Base-by-base conservation (phyloP, 1,140 invertebrate species). In the Meteorus sp. region DNA sequence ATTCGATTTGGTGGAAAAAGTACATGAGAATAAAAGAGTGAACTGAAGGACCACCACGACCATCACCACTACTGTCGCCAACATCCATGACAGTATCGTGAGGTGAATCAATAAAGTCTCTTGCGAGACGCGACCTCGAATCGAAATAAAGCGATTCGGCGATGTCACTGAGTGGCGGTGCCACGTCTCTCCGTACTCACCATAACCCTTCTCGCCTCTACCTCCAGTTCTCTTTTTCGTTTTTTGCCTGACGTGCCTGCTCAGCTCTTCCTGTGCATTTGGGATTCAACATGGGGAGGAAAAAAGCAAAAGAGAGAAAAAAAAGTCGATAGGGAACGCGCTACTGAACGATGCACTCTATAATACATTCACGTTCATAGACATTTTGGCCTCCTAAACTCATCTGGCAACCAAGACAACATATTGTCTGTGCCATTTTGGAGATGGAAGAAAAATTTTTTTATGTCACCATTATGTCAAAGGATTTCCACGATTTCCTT, bases 81-180 rank as follows among this genome's bases (percentile, higher is more conserved):
- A n/a, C n/a, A n/a, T n/a, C n/a, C n/a, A n/a, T n/a, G n/a, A 52
- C 22, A 48, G 51, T 63, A 37, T 56, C 62, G 62, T 63, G 62
- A 48, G 41, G 15, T 19, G 57, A 69, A 72, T 71, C 72, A 58
- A 73, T 72, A 70, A 65, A 67, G 54, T 56, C 57, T 62, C 47
- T 59, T 52, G 19, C n/a, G 37, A 56, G 45, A 58, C 53, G 37
- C 61, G 37, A 60, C 31, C 55, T 45, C 44, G 51, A 67, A 56
- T 66, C 45, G 63, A 72, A 72, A 71, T 72, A 72, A 68, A 66
- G 63, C 61, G 65, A 57, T 59, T 63, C 63, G 64, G 67, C 63
- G 69, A 71, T 59, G 63, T 71, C 69, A 65, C 60, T 62, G 70
- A 69, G 63, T 72, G 67, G 63, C 48, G 48, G 54, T 71, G 56